Conservation (phyloP, 2,113 vertebrate species). For the Notothenia coriiceps region DNA sequence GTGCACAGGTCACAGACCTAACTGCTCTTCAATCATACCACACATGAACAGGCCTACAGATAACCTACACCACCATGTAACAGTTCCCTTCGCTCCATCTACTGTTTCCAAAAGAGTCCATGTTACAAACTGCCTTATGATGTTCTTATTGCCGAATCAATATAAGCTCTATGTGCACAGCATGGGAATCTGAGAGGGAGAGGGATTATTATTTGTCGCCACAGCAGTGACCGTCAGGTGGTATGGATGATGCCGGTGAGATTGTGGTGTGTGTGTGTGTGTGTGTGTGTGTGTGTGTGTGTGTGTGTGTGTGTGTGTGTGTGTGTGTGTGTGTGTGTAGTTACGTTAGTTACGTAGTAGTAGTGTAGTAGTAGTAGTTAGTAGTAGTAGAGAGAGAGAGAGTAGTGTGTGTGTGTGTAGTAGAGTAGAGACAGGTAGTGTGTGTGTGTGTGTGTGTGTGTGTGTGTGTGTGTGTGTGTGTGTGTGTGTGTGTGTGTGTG, state of each 20-base stretch:
- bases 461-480: neutral
- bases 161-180: constrained; percentile 7
- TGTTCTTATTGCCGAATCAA: constrained; percentile 26
- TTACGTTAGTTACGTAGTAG: too few relatives aligned
- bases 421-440: too few relatives aligned
- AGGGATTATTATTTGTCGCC: constrained; percentile 25
- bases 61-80: constrained; percentile 6
- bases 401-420: neutral
- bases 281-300: neutral
- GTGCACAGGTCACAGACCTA: constrained; percentile 52
- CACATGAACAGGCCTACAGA: constrained; percentile 12
- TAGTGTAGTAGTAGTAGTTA: too few relatives aligned
- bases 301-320: neutral
- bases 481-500: neutral
- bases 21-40: constrained; percentile 42
- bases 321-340: too few relatives aligned
- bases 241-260: neutral
- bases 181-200: constrained; percentile 5
- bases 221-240: constrained; percentile 18
- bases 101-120: constrained; percentile 18
- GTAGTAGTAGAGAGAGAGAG: too few relatives aligned
- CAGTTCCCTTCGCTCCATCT: neutral
- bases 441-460: neutral
- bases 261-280: neutral
- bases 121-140: constrained; percentile 17